Evolutionary conservation across 2,113 vertebrate genomes (phyloP).

Genomic region (Sclerurus mexicanus): DNA sequence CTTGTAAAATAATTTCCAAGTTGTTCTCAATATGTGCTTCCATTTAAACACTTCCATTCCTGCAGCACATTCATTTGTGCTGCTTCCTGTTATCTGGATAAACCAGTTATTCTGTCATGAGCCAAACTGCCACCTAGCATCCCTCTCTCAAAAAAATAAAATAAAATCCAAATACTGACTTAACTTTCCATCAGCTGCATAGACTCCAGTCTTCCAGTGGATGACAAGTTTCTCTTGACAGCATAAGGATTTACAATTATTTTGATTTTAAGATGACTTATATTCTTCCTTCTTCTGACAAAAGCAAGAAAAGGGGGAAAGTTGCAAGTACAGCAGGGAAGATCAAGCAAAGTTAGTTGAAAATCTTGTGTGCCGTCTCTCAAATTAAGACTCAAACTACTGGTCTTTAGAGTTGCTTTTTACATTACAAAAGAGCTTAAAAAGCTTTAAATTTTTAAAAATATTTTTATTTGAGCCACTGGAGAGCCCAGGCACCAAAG

Average conservation of each 20-base stretch:
- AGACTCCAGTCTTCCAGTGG: neutral
- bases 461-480: neutral
- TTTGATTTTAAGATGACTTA: neutral
- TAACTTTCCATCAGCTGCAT: neutral
- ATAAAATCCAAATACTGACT: neutral
- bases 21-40: neutral
- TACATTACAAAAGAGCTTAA: neutral
- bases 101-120: neutral
- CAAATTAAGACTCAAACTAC: neutral
- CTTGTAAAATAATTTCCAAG: neutral
- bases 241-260: neutral
- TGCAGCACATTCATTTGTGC: neutral
- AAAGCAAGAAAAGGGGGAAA: neutral
- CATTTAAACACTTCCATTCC: neutral
- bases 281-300: neutral
- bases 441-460: neutral
- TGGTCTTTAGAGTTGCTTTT: neutral
- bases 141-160: neutral
- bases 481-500: neutral
- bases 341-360: neutral
- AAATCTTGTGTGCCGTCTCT: neutral
- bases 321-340: neutral
- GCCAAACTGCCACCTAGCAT: neutral
- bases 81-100: neutral
- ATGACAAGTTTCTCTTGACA: neutral